Percentiles rank a stretch among this genome's conserved stretches.
Conservation (phyloP, 2,113 vertebrate species). For the Cololabis saira region DNA sequence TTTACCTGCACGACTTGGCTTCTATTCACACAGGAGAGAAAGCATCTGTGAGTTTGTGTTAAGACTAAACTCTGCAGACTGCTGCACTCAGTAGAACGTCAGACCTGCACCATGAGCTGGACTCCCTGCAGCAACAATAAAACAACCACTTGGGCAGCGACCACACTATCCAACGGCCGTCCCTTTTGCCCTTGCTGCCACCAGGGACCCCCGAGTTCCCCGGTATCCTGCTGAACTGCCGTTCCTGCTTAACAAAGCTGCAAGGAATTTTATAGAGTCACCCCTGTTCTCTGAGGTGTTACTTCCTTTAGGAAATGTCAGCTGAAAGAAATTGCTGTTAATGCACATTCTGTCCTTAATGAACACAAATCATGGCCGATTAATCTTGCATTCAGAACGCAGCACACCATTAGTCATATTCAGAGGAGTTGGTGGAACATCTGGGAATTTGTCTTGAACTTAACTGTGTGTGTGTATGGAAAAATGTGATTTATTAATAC, state of each 20-base stretch:
- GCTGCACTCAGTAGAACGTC: conserved; percentile 2
- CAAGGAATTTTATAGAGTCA: conserved; percentile 36
- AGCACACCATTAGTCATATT: conserved; percentile 44
- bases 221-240: conserved; percentile 33
- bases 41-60: no score
- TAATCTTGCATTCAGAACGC: conserved; percentile 32
- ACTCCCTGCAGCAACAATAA: conserved; percentile 38
- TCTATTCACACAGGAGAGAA: no score
- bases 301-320: conserved; percentile 22
- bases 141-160: conserved; percentile 33
- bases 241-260: conserved; percentile 38
- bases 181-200: conserved; percentile 46
- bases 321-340: conserved; percentile 36
- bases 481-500: conserved; percentile 37
- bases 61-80: no score
- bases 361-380: conserved; percentile 39
- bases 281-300: conserved; percentile 16
- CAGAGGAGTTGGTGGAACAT: conserved; percentile 14
- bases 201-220: conserved; percentile 34
- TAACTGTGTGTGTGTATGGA: conserved; percentile 16
- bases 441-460: conserved; percentile 37
- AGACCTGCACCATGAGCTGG: conserved; percentile 40
- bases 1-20: no score
- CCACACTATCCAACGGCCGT: conserved; percentile 43
- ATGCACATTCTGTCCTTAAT: conserved; percentile 35